Evolutionary conservation across 2,113 vertebrate species (phyloP), one percentile per base, ranked within the genome.

Genomic region (Platichthys stellatus): DNA sequence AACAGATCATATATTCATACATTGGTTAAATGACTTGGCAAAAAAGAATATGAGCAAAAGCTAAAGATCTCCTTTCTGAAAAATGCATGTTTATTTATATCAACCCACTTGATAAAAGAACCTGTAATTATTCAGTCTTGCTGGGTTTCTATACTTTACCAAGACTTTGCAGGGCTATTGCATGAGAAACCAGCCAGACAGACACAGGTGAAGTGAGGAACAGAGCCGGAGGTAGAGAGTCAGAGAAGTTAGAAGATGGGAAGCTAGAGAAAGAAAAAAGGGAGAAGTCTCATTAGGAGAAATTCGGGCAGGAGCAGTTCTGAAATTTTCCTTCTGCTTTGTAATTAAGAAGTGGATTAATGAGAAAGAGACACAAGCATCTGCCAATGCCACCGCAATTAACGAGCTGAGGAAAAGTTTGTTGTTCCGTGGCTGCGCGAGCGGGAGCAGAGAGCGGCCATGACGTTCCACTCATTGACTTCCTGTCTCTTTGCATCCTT

Each of bases 341-440:
- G 83, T 90, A 90, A 90, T 90, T 89, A 90, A 88, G 83, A 69
- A 81, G 54, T 38, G 67, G 81, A 86, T 83, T 90, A 87, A 92
- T 89, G 86, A 85, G 85, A 86, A 66, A 63, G 77, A 89, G 69
- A 85, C 76, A 73, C 63, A 26, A 31, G 2, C 20, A 21, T 73
- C 66, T 83, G 28, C 85, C 81, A 74, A 40, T 69, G 70, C 77
- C 45, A 28, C 47, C 26, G n/a, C 67, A 82, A 62, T 83, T 89
- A 90, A 73, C 77, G 76, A 80, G 72, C 75, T 0, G 58, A 66
- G 62, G 49, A 67, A 71, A 88, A 78, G 83, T 85, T 78, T 91
- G 64, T 72, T 85, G 51, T 54, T 54, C 51, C 20, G 51, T 11
- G 66, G 43, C 47, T 69, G 77, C 43, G 40, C 3, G 18, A 72